These are phyloP conservation scores for Chaitophorus viminalis DNA, from an alignment of 2,888 invertebrate species.

Conservation along the genomic window DNA sequence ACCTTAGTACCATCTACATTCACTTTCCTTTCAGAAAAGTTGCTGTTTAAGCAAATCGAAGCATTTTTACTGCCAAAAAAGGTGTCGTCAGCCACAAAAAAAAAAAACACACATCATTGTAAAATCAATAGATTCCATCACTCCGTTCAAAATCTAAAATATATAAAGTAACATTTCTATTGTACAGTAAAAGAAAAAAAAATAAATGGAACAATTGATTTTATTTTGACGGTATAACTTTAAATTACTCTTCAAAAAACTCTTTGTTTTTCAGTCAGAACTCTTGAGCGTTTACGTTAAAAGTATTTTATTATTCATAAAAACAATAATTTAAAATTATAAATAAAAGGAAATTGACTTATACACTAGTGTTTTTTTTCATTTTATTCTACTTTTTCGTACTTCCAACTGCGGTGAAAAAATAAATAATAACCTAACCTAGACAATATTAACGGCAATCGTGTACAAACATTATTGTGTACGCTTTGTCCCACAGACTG, in stretches of 20 bases:
- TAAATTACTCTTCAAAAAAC: background rate
- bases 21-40: too few relatives aligned
- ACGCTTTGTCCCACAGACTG: background rate
- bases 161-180: too few relatives aligned
- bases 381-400: background rate
- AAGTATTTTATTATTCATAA: background rate
- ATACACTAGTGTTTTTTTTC: background rate
- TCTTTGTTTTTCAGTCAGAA: conserved; percentile 3
- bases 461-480: background rate
- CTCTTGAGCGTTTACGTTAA: background rate
- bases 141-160: too few relatives aligned
- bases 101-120: too few relatives aligned
- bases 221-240: background rate
- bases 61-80: too few relatives aligned
- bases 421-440: background rate
- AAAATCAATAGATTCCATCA: too few relatives aligned
- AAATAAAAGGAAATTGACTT: background rate
- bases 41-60: too few relatives aligned
- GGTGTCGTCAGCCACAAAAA: too few relatives aligned
- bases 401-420: background rate
- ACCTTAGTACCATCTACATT: too few relatives aligned
- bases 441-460: background rate
- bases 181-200: background rate
- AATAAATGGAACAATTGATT: conserved; percentile 5
- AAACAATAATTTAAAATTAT: background rate